phyloP scores from a whole-genome alignment of 2,797 vertebrate genomes.

The Saxicola maurus region DNA sequence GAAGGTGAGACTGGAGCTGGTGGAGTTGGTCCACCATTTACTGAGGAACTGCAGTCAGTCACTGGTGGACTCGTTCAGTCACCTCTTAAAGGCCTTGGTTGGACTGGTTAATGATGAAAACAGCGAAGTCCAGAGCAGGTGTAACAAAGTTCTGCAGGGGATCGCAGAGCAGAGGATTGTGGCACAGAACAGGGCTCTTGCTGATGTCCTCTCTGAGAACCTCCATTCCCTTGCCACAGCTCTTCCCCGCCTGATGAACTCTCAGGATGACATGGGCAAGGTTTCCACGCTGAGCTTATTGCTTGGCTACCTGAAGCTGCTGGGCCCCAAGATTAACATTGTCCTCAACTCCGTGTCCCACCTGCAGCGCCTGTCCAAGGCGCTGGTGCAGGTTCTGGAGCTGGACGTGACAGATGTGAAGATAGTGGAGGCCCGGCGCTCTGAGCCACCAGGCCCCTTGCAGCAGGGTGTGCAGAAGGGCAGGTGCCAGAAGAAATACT shows the following conservation, averaged over 20 bases:
- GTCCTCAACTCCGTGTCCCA: conserved; percentile 84
- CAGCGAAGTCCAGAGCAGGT: conserved; percentile 76
- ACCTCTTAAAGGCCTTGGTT: conserved; percentile 85
- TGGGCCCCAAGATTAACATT: conserved; percentile 80
- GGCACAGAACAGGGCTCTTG: conserved; percentile 71
- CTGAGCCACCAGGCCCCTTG: neutral
- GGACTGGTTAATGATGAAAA: conserved; percentile 85
- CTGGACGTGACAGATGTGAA: conserved; percentile 84
- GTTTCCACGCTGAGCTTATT: conserved; percentile 83
- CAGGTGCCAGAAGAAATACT: conserved; percentile 78
- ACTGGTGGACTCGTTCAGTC: conserved; percentile 74
- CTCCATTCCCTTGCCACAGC: conserved; percentile 86
- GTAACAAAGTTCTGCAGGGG: conserved; percentile 65
- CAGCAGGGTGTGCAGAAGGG: neutral
- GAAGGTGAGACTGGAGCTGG: conserved; percentile 84
- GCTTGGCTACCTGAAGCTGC: conserved; percentile 88
- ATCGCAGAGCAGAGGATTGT: conserved; percentile 71
- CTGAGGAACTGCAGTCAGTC: conserved; percentile 78
- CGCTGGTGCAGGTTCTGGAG: conserved; percentile 89
- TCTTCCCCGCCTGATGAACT: conserved; percentile 89
- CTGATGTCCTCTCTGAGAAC: conserved; percentile 86
- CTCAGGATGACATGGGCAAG: conserved; percentile 86
- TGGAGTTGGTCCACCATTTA: conserved; percentile 78
- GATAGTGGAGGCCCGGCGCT: conserved; percentile 81
- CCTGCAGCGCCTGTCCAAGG: conserved; percentile 86